Evolutionary conservation across 1,140 invertebrate species (phyloP).

Genomic region (Drosophila sp.): DNA sequence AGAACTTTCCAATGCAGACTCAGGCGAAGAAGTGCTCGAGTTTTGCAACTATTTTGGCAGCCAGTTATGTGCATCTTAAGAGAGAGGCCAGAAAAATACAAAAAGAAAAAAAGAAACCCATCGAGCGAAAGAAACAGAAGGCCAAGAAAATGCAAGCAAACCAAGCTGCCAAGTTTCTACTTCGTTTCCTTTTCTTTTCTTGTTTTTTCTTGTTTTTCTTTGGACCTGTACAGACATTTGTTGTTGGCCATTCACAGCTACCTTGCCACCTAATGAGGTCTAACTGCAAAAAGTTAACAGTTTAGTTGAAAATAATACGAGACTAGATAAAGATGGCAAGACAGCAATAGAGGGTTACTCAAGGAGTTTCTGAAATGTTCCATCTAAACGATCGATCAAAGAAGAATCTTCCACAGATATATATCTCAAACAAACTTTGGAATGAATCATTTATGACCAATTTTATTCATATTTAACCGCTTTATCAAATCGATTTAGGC

Average conservation of each 20-base stretch:
- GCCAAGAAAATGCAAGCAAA: conserved; percentile 33
- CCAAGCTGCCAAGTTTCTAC: conserved; percentile 32
- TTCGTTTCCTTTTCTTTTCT: background rate
- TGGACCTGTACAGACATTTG: conserved; percentile 11
- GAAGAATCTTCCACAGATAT: no score
- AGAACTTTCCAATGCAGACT: conserved; percentile 36
- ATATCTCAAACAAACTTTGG: no score
- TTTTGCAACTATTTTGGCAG: background rate
- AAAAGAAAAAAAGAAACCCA: background rate
- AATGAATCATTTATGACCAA: no score
- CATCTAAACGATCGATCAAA: no score
- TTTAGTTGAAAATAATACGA: conserved; percentile 43
- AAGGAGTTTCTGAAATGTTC: background rate
- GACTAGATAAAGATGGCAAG: conserved; percentile 43
- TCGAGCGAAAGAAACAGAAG: background rate
- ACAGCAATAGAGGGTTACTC: conserved; percentile 19
- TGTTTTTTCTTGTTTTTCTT: background rate
- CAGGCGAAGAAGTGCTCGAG: background rate
- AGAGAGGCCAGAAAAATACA: background rate
- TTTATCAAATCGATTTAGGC: no score
- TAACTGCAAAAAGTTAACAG: conserved; percentile 58
- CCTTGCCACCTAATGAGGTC: conserved; percentile 46
- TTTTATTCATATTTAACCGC: no score
- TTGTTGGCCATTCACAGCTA: conserved; percentile 35
- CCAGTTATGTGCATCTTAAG: background rate